These are phyloP conservation scores for Cantharis lateralis DNA, from an alignment of 2,888 invertebrate genomes.

Conservation along the genomic window DNA sequence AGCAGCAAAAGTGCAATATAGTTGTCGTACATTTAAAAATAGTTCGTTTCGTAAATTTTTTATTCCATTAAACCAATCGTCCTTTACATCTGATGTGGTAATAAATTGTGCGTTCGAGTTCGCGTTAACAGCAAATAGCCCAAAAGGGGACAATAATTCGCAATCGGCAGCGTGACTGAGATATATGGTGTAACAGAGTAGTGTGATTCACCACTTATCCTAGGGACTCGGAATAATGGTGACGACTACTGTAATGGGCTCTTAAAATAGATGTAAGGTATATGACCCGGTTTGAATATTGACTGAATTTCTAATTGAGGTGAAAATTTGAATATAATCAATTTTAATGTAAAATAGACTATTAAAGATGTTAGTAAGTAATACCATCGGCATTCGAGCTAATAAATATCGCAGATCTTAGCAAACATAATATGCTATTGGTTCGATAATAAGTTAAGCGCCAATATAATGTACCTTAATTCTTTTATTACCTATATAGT, in stretches of 20 bases:
- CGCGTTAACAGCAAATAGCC: slow-evolving; percentile 53
- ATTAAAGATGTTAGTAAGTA: not conserved
- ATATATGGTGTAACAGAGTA: slow-evolving; percentile 41
- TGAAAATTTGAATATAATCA: not conserved
- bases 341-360: not conserved
- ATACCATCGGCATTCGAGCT: not conserved
- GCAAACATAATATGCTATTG: not conserved
- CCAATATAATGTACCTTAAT: not conserved
- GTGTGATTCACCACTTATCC: slow-evolving; percentile 27
- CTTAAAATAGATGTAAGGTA: slow-evolving; percentile 29
- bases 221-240: slow-evolving; percentile 41
- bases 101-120: slow-evolving; percentile 49
- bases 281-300: not conserved
- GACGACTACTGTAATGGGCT: slow-evolving; percentile 35
- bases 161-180: slow-evolving; percentile 46
- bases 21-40: slow-evolving; percentile 28
- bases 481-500: not conserved
- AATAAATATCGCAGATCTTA: not conserved
- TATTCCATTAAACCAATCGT: slow-evolving; percentile 42
- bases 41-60: slow-evolving; percentile 34
- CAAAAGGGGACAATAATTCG: slow-evolving; percentile 54
- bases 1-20: slow-evolving; percentile 11
- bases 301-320: not conserved
- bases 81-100: slow-evolving; percentile 46
- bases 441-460: not conserved